A percentile compares a stretch with the other conserved stretches of the same genome.
Conservation (phyloP, 2,888 invertebrate genomes). For the Acanthococcus lagerstroemiae region DNA sequence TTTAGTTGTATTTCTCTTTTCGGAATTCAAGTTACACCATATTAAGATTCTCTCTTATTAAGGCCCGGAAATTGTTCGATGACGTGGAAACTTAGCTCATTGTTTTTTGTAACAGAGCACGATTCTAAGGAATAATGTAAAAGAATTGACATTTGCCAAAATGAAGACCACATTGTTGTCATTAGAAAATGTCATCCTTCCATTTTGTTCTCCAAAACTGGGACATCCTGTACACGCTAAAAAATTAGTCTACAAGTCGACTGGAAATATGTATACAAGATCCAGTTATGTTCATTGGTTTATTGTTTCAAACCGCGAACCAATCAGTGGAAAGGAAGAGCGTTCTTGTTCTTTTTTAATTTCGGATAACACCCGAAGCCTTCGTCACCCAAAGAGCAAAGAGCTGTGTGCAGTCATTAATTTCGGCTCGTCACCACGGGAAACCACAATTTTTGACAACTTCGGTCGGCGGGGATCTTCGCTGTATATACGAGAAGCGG, state of each 20-base stretch:
- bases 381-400: slow-evolving; percentile 18
- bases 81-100: too few species aligned
- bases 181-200: background rate
- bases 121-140: too few species aligned
- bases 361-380: slow-evolving; percentile 6
- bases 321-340: slow-evolving; percentile 14
- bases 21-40: too few species aligned
- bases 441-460: slow-evolving; percentile 29
- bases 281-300: slow-evolving; percentile 26
- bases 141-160: too few species aligned
- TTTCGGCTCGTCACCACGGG: slow-evolving; percentile 20
- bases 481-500: background rate
- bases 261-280: slow-evolving; percentile 7
- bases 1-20: too few species aligned
- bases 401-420: slow-evolving; percentile 25
- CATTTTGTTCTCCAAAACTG: too few species aligned
- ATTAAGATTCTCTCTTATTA: too few species aligned
- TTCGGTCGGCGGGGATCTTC: slow-evolving; percentile 17
- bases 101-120: too few species aligned
- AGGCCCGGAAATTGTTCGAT: too few species aligned
- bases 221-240: background rate
- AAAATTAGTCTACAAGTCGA: slow-evolving; percentile 9
- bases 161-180: background rate
- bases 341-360: background rate
- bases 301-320: slow-evolving; percentile 16